These are phyloP conservation scores for Encarsia formosa DNA, from an alignment of 2,888 invertebrate species.

Conservation along the genomic window DNA sequence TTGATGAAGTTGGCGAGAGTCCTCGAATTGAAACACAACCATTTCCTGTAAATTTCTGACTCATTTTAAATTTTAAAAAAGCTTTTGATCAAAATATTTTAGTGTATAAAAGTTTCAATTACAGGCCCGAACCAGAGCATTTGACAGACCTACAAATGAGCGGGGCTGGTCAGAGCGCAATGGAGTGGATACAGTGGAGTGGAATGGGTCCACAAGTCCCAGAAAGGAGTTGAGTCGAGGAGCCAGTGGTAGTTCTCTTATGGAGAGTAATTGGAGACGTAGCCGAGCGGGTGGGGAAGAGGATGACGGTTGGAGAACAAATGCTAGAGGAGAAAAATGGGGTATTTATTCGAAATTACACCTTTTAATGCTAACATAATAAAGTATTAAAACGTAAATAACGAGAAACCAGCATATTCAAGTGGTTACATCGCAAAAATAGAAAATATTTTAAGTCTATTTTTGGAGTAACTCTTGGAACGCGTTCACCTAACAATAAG, in stretches of 20 bases:
- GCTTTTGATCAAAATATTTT: too few species aligned
- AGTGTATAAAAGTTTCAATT: slow-evolving; percentile 21
- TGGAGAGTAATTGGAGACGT: slow-evolving; percentile 54
- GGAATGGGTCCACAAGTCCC: slow-evolving; percentile 56
- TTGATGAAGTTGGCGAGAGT: slow-evolving; percentile 51
- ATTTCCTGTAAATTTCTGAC: slow-evolving; percentile 37
- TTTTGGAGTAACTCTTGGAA: background rate
- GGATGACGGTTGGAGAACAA: slow-evolving; percentile 56
- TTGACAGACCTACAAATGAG: slow-evolving; percentile 50
- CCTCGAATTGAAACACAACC: slow-evolving; percentile 44
- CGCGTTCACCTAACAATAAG: too few species aligned
- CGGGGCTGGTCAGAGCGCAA: slow-evolving; percentile 58
- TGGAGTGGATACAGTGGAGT: slow-evolving; percentile 54
- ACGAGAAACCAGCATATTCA: too few species aligned
- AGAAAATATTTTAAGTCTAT: background rate
- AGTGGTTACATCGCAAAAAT: background rate
- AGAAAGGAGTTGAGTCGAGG: slow-evolving; percentile 56
- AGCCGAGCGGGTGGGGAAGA: slow-evolving; percentile 54
- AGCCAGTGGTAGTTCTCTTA: slow-evolving; percentile 47
- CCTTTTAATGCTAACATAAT: too few species aligned
- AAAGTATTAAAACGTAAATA: too few species aligned
- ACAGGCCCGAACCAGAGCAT: slow-evolving; percentile 44
- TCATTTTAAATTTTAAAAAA: background rate
- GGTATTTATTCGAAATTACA: slow-evolving; percentile 45
- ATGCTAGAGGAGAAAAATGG: slow-evolving; percentile 56